phyloP scores from a whole-genome alignment of 2,113 vertebrate species.

The Eira barbara region DNA sequence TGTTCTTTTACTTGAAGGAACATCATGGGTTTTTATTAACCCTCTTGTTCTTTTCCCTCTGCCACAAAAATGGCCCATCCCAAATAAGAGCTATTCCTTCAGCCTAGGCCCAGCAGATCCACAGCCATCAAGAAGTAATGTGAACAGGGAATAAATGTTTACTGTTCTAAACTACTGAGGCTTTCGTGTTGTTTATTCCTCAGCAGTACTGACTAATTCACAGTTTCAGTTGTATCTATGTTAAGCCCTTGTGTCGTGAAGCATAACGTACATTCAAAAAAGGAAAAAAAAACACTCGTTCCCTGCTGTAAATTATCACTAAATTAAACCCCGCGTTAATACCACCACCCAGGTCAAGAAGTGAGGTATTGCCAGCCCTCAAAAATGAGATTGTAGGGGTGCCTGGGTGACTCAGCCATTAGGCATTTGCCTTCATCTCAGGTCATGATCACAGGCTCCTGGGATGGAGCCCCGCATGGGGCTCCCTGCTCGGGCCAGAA shows the following conservation, averaged over 20 bases:
- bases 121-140: not conserved
- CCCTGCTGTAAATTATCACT: not conserved
- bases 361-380: not conserved
- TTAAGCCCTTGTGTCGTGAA: not conserved
- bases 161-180: not conserved
- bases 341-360: not conserved
- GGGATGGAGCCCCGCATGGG: fast-evolving
- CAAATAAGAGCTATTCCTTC: not conserved
- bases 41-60: not conserved
- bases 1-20: not conserved
- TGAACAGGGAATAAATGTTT: not conserved
- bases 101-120: not conserved
- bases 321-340: not conserved
- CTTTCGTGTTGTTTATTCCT: constrained; percentile 28
- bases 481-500: no score
- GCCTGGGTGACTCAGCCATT: no score
- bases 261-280: not conserved
- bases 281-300: not conserved
- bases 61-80: not conserved
- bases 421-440: no score
- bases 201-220: not conserved
- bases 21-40: not conserved
- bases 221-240: not conserved
- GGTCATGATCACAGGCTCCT: no score
- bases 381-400: not conserved